Percentiles rank a stretch among this genome's conserved stretches.
Conservation (phyloP, 2,797 vertebrate species). For the Lateolabrax maculatus region DNA sequence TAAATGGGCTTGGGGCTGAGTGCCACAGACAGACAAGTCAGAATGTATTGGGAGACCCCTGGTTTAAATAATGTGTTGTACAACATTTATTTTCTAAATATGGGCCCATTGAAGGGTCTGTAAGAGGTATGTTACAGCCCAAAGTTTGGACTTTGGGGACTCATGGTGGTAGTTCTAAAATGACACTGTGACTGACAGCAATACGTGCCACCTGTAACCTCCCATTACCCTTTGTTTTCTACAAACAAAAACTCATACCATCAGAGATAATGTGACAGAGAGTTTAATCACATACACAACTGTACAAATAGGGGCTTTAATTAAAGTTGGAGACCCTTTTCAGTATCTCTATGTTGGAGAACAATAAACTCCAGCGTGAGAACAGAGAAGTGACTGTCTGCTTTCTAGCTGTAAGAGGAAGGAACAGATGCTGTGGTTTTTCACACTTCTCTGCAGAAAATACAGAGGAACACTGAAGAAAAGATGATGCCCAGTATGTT, state of each 20-base stretch:
- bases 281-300: background rate
- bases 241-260: background rate
- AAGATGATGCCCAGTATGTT: background rate
- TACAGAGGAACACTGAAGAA: background rate
- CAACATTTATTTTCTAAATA: too few relatives aligned
- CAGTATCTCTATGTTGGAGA: background rate
- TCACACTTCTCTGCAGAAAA: constrained; percentile 10
- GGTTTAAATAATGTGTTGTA: too few relatives aligned
- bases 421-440: constrained; percentile 17
- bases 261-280: background rate
- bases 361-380: too few relatives aligned
- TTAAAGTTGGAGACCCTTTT: background rate
- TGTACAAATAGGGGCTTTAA: background rate
- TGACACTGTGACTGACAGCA: background rate
- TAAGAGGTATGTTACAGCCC: too few relatives aligned
- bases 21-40: too few relatives aligned
- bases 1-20: too few relatives aligned
- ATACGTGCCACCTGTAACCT: background rate
- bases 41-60: too few relatives aligned
- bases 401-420: background rate
- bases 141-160: background rate
- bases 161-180: background rate
- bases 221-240: background rate
- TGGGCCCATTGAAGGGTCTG: too few relatives aligned
- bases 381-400: too few relatives aligned